Evolutionary conservation across 2,797 vertebrate genomes (phyloP), one percentile per base, ranked within the genome.

Genomic region (Dicrostonyx torquatus): DNA sequence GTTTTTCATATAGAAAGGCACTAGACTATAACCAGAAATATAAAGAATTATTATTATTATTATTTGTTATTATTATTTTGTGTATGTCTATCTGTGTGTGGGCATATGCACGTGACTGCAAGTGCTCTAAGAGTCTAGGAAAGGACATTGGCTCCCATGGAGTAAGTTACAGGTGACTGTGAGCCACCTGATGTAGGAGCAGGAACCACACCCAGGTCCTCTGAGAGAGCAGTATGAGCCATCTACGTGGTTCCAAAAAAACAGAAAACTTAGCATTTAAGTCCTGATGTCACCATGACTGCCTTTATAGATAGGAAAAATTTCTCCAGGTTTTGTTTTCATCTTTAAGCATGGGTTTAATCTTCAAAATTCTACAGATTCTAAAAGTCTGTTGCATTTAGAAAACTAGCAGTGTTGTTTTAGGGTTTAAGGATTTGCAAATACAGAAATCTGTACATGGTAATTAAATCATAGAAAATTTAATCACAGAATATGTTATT

Each of bases 401-500:
- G 20, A 77, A 94, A 91, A 45, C 0, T 8, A 64, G 1, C 29
- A 50, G 5, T 8, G 45, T 58, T 83, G 34, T 34, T 93, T 95
- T 58, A 90, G 24, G 14, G 58, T 37, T 62, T 64, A 43, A 50
- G 62, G 34, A 5, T 43, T 53, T 68, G 13, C 24, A 83, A 70
- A 72, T 50, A 84, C 72, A 43, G 37, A 45, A 66, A 76, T 29
- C 29, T 37, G 22, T 26, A n/a, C 13, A 80, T 68, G 18, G 10
- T 75, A 70, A 13, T 18, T 87, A 92, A 83, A 77, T 72, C 80
- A 90, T 26, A 90, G 31, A 5, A 90, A 66, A 92, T n/a, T n/a
- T n/a, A 83, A 77, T 72, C 80, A 90, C 31, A 90, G 31, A 5
- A 90, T 62, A 92, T 90, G 26, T n/a, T 89, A 58, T 87, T 77